Conservation (phyloP, 2,888 invertebrate species). For the Drosophila histrio region DNA sequence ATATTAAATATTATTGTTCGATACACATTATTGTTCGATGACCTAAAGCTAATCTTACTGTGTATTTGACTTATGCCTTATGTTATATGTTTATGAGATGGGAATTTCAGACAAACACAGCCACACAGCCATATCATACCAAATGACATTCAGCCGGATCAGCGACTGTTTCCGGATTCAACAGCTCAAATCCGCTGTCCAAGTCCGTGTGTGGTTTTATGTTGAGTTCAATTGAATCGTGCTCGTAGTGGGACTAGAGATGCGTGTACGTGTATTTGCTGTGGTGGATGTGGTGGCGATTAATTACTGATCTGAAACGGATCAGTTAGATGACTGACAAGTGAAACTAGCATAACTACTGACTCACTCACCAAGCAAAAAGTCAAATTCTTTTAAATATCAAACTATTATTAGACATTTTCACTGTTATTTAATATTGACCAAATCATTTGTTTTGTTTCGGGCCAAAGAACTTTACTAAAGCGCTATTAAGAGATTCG, state of each 20-base stretch:
- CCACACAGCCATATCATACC: conserved; percentile 5
- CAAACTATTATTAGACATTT: too few species aligned
- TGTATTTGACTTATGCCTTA: conserved; percentile 30
- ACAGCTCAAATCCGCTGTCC: conserved; percentile 49
- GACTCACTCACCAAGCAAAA: too few species aligned
- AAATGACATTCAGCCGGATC: conserved; percentile 32
- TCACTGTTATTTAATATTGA: too few species aligned
- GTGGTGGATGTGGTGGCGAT: conserved; percentile 71
- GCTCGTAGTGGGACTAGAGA: conserved; percentile 35
- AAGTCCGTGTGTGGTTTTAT: conserved; percentile 12
- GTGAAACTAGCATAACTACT: not conserved
- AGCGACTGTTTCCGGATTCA: conserved; percentile 5
- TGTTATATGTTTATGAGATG: conserved; percentile 32
- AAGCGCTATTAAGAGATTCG: conserved; percentile 14
- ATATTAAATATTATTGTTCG: not conserved
- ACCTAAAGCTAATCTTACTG: conserved; percentile 4
- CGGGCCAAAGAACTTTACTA: not conserved
- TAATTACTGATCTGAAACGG: conserved; percentile 65
- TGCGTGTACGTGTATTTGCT: conserved; percentile 56
- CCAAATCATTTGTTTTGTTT: too few species aligned
- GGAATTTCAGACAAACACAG: conserved; percentile 13
- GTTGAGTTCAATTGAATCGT: conserved; percentile 38
- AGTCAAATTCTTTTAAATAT: too few species aligned
- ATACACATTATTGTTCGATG: not conserved
- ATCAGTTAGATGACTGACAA: conserved; percentile 33